phyloP scores from a whole-genome alignment of 2,113 vertebrate genomes.

The Anser brachyrhynchus region DNA sequence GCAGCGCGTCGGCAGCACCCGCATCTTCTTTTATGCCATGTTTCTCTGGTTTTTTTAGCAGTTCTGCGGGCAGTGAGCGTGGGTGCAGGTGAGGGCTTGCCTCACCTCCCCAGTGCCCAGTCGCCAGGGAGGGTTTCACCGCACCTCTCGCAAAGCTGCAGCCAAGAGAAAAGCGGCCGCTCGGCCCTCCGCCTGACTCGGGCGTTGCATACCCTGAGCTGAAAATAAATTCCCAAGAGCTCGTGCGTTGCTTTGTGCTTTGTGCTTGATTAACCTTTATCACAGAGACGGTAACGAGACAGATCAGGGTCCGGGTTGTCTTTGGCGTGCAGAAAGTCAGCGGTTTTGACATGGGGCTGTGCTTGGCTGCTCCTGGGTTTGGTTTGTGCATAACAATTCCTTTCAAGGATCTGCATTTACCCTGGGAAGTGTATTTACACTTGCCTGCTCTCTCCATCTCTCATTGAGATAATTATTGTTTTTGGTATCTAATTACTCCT shows the following conservation, averaged over 20 bases:
- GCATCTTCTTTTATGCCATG: rapidly evolving
- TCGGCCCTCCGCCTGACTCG: neutral
- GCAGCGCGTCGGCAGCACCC: neutral
- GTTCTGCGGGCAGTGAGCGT: neutral
- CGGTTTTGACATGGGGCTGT: neutral
- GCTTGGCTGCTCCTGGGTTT: constrained; percentile 34
- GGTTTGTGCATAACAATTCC: constrained; percentile 46
- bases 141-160: neutral
- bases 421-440: neutral
- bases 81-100: neutral
- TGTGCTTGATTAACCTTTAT: constrained; percentile 70
- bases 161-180: rapidly evolving
- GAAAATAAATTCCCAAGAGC: neutral
- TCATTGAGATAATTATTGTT: constrained; percentile 32
- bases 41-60: rapidly evolving
- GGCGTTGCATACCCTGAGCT: rapidly evolving
- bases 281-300: constrained; percentile 23
- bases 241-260: neutral
- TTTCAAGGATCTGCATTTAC: neutral
- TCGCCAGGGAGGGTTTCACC: neutral
- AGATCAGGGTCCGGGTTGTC: constrained; percentile 7
- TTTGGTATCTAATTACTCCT: constrained; percentile 36
- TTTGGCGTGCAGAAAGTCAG: neutral
- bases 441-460: constrained; percentile 10
- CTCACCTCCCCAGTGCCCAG: neutral